phyloP scores from a whole-genome alignment of 2,888 invertebrate genomes.

The Amblyjoppa fuscipennis region DNA sequence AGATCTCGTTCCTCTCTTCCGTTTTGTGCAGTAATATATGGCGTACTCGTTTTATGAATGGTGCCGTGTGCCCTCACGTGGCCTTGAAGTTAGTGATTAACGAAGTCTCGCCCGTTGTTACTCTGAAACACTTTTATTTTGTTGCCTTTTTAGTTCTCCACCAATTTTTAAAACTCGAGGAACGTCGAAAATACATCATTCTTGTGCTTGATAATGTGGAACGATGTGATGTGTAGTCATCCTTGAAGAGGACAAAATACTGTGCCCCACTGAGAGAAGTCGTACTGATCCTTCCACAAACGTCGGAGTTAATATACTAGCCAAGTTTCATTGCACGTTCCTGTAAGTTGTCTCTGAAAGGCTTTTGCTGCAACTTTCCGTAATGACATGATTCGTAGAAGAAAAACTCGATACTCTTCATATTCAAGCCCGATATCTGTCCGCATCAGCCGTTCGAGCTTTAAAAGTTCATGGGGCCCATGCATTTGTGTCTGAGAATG shows the following conservation, averaged over 20 bases:
- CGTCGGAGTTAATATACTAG: slow-evolving; percentile 25
- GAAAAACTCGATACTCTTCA: slow-evolving; percentile 27
- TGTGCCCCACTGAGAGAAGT: not conserved
- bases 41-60: slow-evolving; percentile 60
- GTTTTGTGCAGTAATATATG: slow-evolving; percentile 69
- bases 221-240: too few relatives aligned
- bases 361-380: slow-evolving; percentile 36
- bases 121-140: not conserved
- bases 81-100: slow-evolving; percentile 20
- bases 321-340: slow-evolving; percentile 40
- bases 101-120: slow-evolving; percentile 52
- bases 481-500: slow-evolving; percentile 26
- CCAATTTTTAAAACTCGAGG: too few relatives aligned
- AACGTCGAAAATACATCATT: too few relatives aligned
- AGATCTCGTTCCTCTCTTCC: slow-evolving; percentile 69
- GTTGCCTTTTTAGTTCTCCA: slow-evolving; percentile 21
- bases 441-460: slow-evolving; percentile 22
- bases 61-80: slow-evolving; percentile 55
- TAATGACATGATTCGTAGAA: slow-evolving; percentile 45
- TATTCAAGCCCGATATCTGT: slow-evolving; percentile 41
- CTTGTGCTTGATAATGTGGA: too few relatives aligned
- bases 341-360: slow-evolving; percentile 26
- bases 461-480: slow-evolving; percentile 45
- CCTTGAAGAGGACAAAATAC: too few relatives aligned
- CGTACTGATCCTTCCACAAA: too few relatives aligned